Base-by-base conservation (phyloP, 2,113 vertebrate species). In the Scomber japonicus region DNA sequence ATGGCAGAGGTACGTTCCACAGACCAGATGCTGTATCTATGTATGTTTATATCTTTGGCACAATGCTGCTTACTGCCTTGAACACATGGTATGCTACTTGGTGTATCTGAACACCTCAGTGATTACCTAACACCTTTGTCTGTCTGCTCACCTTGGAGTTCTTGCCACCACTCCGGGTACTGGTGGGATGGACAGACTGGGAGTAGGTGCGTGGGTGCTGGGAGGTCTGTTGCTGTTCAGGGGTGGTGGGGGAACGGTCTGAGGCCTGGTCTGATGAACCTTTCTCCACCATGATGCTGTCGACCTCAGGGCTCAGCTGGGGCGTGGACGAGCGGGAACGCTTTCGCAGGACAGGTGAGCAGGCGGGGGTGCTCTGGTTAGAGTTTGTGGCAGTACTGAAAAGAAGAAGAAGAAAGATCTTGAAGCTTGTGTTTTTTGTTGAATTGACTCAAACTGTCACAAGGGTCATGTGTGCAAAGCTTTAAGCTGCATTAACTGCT, bases 351-450 rank as follows among this genome's bases (percentile, higher is more conserved):
- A 97, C 94, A 1, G 97, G 97, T 59, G 97, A 97, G 94, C 96
- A 97, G 92, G 96, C 95, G 2, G 97, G 97, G 0, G 96, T 96
- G 96, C 96, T 97, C 95, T 96, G 96, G 94, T 96, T 97, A 19
- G 96, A 97, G 94, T 97, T 97, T 96, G 96, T 97, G 95, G 96
- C 96, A 87, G 96, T 96, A 91, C 97, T 98, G 94, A 11, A 50
- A 75, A 31, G 14, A 46, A 31, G 24, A 24, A 24, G 24, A 27
- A 40, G 21, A 45, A 10, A 63, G 4, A 35, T 46, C 31, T 35
- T 35, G 31, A 35, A 35, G 31, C 31, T 35, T 35, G 31, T 35
- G 31, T 35, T 35, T 35, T 35, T 35, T 35, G 31, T 35, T 35
- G 4, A 35, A 35, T 59, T 77, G 61, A 45, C 61, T 30, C 31